Base-by-base conservation (phyloP, 2,888 invertebrate genomes). In the Kryphioiulus occultus region DNA sequence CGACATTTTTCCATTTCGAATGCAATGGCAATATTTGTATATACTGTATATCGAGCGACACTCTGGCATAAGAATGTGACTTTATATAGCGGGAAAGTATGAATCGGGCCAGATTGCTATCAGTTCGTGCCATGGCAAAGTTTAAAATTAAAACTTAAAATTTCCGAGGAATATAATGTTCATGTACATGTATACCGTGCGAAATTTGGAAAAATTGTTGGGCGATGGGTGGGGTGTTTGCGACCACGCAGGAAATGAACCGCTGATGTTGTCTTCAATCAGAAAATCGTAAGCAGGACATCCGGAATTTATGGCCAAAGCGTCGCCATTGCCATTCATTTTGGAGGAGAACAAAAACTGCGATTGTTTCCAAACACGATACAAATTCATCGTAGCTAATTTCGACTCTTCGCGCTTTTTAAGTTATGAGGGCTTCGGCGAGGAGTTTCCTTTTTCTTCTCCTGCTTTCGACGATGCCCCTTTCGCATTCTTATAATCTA, bases 261-360 rank as follows among this genome's bases (percentile, higher is more conserved):
- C 22, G 35, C 42, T 84, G 84, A 84, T 84, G 84, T 84, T 84
- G 84, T 84, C 84, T 84, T 17, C 5, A 26, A 42, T 35, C 22
- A 35, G 35, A 10, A 84, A 35, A 68, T 68, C 68, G 68, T 10
- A 35, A 84, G 84, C 84, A 84, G 84, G 84, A 84, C 84, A 84
- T 84, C 84, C 84, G 32, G 84, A 84, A 84, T 22, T 32, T 35
- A 0, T n/a, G 42, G 84, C 19, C 84, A 84, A 84, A 4, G 22
- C 35, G 84, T n/a, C 35, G 84, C 84, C 84, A 84, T 42, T 84
- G 15, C 15, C 17, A 15, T 39, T 10, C n/a, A 84, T 84, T 84
- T 84, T 84, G 0, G 26, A 68, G 68, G 68, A 68, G 26, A 68
- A 15, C 35, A 44, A 44, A 44, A 17, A 44, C 53, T n/a, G n/a